A percentile compares a stretch with the other conserved stretches of the same genome.
phyloP scores from a whole-genome alignment of 2,888 invertebrate genomes.

The Nephrotoma guestfalica region DNA sequence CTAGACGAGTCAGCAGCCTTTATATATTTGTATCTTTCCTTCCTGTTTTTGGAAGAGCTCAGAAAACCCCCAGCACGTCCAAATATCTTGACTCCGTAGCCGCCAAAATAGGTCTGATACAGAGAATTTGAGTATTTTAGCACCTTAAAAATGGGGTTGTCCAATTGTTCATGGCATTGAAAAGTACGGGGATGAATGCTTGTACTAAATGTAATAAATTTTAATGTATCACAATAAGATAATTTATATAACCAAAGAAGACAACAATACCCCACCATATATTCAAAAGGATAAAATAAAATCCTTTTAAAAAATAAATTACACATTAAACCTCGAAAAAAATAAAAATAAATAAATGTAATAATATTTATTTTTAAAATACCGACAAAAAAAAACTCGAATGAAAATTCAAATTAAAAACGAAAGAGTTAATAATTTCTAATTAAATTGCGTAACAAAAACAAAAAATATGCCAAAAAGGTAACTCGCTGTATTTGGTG shows the following conservation, averaged over 20 bases:
- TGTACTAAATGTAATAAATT: not conserved
- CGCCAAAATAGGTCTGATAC: too few relatives aligned
- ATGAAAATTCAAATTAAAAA: not conserved
- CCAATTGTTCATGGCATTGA: too few relatives aligned
- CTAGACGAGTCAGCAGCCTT: too few relatives aligned
- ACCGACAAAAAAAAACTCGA: not conserved
- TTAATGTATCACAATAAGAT: not conserved
- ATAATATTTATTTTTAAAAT: not conserved
- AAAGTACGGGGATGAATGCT: too few relatives aligned
- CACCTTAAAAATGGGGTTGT: too few relatives aligned
- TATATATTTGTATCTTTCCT: too few relatives aligned
- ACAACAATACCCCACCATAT: not conserved
- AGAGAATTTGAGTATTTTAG: too few relatives aligned
- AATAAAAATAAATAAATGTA: not conserved
- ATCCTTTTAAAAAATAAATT: not conserved
- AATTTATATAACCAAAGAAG: not conserved
- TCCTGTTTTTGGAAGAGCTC: too few relatives aligned
- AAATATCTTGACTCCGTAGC: too few relatives aligned
- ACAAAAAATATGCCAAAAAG: not conserved
- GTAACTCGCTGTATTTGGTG: not conserved
- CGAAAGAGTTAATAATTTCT: constrained; percentile 3
- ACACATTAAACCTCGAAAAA: not conserved
- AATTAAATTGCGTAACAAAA: constrained; percentile 3
- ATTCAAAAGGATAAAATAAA: not conserved
- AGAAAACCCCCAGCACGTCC: too few relatives aligned